phyloP scores from a whole-genome alignment of 2,113 vertebrate genomes.

The Nerophis lumbriciformis region DNA sequence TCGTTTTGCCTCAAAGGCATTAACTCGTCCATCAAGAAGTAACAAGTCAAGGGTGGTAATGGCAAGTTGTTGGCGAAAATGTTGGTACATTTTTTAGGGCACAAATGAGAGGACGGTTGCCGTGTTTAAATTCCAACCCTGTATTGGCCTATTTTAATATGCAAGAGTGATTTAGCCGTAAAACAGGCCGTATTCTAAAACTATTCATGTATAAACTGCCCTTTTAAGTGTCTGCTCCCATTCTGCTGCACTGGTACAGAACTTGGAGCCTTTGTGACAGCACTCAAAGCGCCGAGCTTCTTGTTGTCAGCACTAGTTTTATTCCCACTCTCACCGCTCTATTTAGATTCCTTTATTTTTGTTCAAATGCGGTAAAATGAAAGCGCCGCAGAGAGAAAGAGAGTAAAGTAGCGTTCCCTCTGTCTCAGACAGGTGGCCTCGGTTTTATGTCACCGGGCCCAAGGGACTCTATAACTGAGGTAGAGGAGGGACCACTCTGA shows the following conservation, averaged over 20 bases:
- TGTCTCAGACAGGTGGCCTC: constrained; percentile 73
- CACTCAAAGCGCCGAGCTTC: constrained; percentile 49
- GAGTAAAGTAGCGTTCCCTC: constrained; percentile 51
- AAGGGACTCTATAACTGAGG: constrained; percentile 59
- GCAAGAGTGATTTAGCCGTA: constrained; percentile 27
- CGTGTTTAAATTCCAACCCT: too few relatives aligned
- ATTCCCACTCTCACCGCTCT: constrained; percentile 73
- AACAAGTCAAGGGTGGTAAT: too few relatives aligned
- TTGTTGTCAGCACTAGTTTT: constrained; percentile 56
- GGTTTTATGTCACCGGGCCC: constrained; percentile 67
- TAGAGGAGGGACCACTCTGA: constrained; percentile 64
- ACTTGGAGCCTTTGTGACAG: constrained; percentile 48
- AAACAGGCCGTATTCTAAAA: constrained; percentile 36
- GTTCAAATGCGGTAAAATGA: constrained; percentile 69
- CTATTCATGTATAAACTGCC: constrained; percentile 56
- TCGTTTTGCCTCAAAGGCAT: too few relatives aligned
- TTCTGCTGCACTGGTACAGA: constrained; percentile 38
- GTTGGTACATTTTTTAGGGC: too few relatives aligned
- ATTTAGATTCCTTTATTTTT: constrained; percentile 77
- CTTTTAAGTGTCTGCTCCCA: constrained; percentile 49
- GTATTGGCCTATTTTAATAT: too few relatives aligned
- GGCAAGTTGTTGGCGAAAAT: too few relatives aligned
- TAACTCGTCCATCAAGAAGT: too few relatives aligned
- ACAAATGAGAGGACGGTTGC: too few relatives aligned
- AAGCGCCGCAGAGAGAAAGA: constrained; percentile 44